These are phyloP conservation scores for Nycticryphes semicollaris DNA, from an alignment of 2,113 vertebrate species.

Conservation along the genomic window DNA sequence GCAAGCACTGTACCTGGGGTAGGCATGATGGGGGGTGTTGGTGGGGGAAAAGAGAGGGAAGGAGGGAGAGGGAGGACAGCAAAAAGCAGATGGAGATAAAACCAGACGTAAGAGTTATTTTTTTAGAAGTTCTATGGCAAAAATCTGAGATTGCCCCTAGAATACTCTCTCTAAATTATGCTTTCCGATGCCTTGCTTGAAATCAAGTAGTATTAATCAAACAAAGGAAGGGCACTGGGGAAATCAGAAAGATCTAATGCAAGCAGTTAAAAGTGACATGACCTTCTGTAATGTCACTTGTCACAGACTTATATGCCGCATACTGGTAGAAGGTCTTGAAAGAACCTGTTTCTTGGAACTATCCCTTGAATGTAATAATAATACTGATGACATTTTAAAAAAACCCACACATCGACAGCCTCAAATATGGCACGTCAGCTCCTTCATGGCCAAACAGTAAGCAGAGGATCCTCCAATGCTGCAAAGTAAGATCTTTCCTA, in stretches of 20 bases:
- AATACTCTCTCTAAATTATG: slow-evolving; percentile 69
- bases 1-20: neutral
- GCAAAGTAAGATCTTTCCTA: neutral
- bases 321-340: slow-evolving; percentile 69
- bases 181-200: slow-evolving; percentile 70
- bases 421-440: slow-evolving; percentile 11
- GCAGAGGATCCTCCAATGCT: slow-evolving; percentile 4
- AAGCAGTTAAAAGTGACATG: slow-evolving; percentile 97
- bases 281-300: slow-evolving; percentile 98
- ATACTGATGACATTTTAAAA: slow-evolving; percentile 75
- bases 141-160: slow-evolving; percentile 23
- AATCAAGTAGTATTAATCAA: slow-evolving; percentile 81
- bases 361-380: slow-evolving; percentile 69
- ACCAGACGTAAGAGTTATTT: neutral
- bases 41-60: neutral
- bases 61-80: neutral
- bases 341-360: slow-evolving; percentile 66
- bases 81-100: neutral
- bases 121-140: neutral
- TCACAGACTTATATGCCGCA: slow-evolving; percentile 86
- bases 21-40: neutral
- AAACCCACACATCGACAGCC: neutral
- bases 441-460: neutral
- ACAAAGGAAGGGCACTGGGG: slow-evolving; percentile 84
- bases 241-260: slow-evolving; percentile 95